Evolutionary conservation across 2,797 vertebrate genomes (phyloP).

Genomic region (Amniataba percoides): DNA sequence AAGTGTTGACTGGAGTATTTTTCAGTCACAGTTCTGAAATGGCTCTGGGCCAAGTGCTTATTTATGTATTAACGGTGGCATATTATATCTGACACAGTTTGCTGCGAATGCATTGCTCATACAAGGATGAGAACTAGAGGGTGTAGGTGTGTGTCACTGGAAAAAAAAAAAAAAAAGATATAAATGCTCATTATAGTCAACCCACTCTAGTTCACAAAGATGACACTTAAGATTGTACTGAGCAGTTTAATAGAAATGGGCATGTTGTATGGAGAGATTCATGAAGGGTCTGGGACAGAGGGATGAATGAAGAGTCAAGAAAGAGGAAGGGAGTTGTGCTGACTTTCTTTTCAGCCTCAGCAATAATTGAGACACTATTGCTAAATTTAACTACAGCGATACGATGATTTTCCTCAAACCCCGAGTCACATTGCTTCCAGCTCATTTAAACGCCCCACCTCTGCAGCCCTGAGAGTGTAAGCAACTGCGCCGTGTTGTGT

Average conservation of each 20-base stretch:
- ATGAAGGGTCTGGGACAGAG: background rate
- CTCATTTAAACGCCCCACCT: background rate
- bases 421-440: background rate
- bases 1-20: conserved; percentile 26
- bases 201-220: background rate
- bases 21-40: conserved; percentile 3
- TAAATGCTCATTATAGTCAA: background rate
- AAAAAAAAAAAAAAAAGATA: background rate
- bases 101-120: background rate
- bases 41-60: conserved; percentile 9
- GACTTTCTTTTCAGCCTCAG: background rate
- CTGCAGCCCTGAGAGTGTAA: conserved; percentile 21
- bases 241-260: conserved; percentile 11
- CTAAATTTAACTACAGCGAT: background rate
- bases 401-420: background rate
- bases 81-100: conserved; percentile 17
- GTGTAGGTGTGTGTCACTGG: background rate
- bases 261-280: background rate
- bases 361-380: background rate
- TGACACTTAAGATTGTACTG: background rate
- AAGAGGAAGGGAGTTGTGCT: background rate
- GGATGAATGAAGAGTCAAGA: background rate
- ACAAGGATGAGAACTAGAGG: background rate
- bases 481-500: conserved; percentile 47
- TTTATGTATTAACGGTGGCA: conserved; percentile 12